Evolutionary conservation across 92 coral and sea anemone genomes (phyloP).

Genomic region (Epizoanthus illoricatus): DNA sequence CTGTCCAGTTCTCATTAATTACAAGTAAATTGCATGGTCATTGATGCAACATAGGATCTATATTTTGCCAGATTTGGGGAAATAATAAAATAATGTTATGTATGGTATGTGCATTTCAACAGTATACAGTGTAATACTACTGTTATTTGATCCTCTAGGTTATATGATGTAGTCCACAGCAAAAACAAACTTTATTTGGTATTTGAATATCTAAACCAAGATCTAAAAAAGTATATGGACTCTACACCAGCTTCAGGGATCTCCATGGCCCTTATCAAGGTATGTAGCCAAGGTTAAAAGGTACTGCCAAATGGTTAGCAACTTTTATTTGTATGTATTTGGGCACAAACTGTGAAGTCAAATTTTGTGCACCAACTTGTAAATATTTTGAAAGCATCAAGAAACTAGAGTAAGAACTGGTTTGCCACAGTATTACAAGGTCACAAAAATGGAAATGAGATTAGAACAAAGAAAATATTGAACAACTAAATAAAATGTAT

Average conservation of each 20-base stretch:
- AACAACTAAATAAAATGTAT: not conserved
- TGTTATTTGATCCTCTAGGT: constrained; percentile 46
- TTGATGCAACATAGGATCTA: too few species aligned
- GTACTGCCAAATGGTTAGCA: not conserved
- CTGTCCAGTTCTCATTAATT: too few species aligned
- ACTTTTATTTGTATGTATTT: not conserved
- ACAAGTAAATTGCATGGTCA: too few species aligned
- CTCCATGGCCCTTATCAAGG: constrained; percentile 87
- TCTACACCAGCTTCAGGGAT: constrained; percentile 93
- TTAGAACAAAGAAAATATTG: not conserved
- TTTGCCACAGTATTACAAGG: too few species aligned
- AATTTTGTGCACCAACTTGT: too few species aligned
- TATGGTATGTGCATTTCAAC: too few species aligned
- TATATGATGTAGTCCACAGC: constrained; percentile 90
- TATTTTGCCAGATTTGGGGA: too few species aligned
- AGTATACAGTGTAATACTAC: not conserved
- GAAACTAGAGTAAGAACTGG: too few species aligned
- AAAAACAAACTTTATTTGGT: constrained; percentile 88
- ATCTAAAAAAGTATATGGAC: constrained; percentile 97
- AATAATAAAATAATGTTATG: too few species aligned
- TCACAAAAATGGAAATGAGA: too few species aligned
- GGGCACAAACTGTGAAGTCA: not conserved
- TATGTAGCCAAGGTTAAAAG: constrained; percentile 17
- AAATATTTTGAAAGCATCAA: too few species aligned
- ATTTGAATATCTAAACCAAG: constrained; percentile 92